Conservation (phyloP, 2,888 invertebrate genomes). For the Tetragonula carbonaria region DNA sequence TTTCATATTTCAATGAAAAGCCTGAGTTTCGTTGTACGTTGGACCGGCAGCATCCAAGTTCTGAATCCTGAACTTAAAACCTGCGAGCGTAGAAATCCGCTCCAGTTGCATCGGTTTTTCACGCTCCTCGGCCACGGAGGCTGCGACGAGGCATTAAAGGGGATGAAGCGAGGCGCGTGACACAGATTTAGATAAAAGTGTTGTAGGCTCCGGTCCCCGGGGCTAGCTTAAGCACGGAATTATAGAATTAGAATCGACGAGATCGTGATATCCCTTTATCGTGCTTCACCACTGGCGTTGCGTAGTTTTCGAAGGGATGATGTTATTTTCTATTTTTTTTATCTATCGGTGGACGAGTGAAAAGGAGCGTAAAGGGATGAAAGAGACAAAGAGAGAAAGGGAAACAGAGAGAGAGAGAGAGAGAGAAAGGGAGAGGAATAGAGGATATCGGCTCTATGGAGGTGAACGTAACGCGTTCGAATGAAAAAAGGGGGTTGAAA, state of each 20-base stretch:
- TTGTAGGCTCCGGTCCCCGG: constrained; percentile 24
- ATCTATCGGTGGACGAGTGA: constrained; percentile 20
- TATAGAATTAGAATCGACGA: constrained; percentile 77
- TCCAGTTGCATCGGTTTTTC: constrained; percentile 11
- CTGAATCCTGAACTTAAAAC: background rate
- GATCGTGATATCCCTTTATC: constrained; percentile 77
- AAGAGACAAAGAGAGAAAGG: background rate
- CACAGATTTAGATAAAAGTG: constrained; percentile 77
- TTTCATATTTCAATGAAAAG: background rate
- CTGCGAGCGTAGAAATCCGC: background rate
- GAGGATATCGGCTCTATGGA: constrained; percentile 1
- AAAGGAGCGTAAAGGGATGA: constrained; percentile 6
- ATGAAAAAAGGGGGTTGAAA: constrained; percentile 1
- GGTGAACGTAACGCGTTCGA: constrained; percentile 20
- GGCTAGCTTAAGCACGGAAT: constrained; percentile 73
- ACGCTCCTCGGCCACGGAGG: constrained; percentile 8
- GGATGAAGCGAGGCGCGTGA: constrained; percentile 74
- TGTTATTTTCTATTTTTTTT: constrained; percentile 1
- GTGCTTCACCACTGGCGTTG: constrained; percentile 58
- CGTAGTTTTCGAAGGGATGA: constrained; percentile 43
- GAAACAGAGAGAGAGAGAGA: background rate
- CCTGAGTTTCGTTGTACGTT: background rate
- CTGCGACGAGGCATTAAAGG: constrained; percentile 67
- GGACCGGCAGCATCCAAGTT: no score
- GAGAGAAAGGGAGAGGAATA: background rate